These are phyloP conservation scores for Lucifuga dentata DNA, from an alignment of 2,113 vertebrate species.

Conservation along the genomic window DNA sequence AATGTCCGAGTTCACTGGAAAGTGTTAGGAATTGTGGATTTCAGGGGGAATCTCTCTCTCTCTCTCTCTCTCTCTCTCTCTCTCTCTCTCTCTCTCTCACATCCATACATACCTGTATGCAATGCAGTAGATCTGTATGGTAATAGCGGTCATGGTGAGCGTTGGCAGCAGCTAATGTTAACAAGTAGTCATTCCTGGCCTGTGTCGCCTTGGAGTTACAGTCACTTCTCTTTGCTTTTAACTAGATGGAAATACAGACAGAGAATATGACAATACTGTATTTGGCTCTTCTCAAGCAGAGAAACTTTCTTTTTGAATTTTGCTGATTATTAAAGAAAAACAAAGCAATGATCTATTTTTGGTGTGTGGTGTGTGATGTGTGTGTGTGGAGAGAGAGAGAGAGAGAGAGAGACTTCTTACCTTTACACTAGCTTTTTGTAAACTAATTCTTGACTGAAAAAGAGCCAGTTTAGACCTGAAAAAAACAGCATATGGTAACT, in stretches of 20 bases:
- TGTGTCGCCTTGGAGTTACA: constrained; percentile 98
- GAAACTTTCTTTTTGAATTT: neutral
- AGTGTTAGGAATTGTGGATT: neutral
- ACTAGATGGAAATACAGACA: constrained; percentile 78
- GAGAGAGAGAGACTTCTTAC: too few species aligned
- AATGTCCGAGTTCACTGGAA: neutral
- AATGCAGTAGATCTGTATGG: constrained; percentile 92
- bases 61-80: neutral
- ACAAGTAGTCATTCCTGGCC: constrained; percentile 96
- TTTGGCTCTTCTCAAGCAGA: neutral
- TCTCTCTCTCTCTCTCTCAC: neutral
- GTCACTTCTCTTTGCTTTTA: constrained; percentile 96
- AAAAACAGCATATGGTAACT: constrained; percentile 47
- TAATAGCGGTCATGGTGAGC: constrained; percentile 98
- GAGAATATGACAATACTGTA: neutral
- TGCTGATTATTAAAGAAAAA: neutral
- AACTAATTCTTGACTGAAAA: constrained; percentile 99
- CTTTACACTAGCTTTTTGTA: constrained; percentile 99
- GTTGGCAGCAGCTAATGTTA: constrained; percentile 96
- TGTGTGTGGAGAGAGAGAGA: too few species aligned
- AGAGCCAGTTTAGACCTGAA: constrained; percentile 97
- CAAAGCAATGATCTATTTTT: too few species aligned
- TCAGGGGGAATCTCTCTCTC: neutral
- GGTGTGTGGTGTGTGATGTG: too few species aligned
- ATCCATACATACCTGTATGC: constrained; percentile 82